Conservation (phyloP, 2,888 invertebrate genomes). For the Anorthoa munda region DNA sequence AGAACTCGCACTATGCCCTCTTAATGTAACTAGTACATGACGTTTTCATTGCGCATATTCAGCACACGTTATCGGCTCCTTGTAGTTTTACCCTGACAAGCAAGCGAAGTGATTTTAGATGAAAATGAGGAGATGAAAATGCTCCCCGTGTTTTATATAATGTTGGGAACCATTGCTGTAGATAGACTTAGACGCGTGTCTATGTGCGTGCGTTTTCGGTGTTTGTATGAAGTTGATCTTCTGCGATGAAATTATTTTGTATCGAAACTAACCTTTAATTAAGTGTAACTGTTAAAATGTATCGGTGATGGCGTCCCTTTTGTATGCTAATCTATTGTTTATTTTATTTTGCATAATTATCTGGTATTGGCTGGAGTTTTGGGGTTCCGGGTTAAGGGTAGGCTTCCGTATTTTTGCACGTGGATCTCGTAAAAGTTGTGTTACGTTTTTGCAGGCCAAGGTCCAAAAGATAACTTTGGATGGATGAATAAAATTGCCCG, state of each 20-base stretch:
- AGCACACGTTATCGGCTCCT: no score
- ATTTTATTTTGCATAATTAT: constrained; percentile 42
- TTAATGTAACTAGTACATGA: no score
- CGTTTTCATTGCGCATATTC: no score
- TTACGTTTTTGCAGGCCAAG: not conserved
- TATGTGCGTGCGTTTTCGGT: not conserved
- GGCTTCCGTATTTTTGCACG: not conserved
- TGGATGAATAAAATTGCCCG: no score
- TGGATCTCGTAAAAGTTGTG: not conserved
- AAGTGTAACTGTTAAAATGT: constrained; percentile 48
- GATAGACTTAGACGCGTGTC: not conserved
- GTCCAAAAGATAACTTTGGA: not conserved
- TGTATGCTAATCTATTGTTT: constrained; percentile 55
- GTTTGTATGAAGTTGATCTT: not conserved
- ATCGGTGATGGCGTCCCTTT: constrained; percentile 45
- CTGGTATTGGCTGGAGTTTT: constrained; percentile 18
- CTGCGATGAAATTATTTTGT: not conserved
- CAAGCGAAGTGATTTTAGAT: no score
- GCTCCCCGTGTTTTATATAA: no score
- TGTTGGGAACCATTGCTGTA: no score
- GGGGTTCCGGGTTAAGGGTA: not conserved
- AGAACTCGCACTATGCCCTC: no score
- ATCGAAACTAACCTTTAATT: constrained; percentile 39
- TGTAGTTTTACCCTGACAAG: no score
- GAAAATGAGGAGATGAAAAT: no score